Conservation (phyloP, 2,113 vertebrate genomes). For the Centropus bengalensis region DNA sequence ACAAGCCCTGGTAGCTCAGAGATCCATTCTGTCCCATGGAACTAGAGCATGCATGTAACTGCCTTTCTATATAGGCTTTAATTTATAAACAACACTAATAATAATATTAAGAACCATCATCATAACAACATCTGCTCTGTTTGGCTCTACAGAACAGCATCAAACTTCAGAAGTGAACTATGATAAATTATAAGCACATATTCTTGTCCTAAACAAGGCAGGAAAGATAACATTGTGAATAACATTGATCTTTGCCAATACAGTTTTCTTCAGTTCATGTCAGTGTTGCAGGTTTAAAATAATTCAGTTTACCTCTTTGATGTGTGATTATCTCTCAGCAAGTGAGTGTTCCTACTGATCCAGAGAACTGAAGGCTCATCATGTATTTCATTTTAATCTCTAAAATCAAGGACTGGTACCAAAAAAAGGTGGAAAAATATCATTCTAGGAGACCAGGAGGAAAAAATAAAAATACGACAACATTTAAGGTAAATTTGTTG, state of each 20-base stretch:
- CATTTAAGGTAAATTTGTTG: neutral
- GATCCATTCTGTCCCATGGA: neutral
- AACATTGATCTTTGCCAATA: neutral
- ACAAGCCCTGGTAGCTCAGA: neutral
- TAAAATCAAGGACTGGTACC: neutral
- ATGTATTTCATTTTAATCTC: neutral
- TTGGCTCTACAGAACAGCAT: neutral
- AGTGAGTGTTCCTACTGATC: neutral
- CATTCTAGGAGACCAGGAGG: neutral
- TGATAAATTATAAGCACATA: neutral
- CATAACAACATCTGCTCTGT: conserved; percentile 15
- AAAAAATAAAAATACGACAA: neutral
- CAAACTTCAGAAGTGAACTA: neutral
- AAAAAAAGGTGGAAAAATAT: neutral
- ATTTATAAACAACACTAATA: conserved; percentile 6
- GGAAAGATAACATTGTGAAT: neutral
- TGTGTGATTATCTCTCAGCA: neutral
- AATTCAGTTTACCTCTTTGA: neutral
- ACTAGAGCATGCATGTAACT: neutral
- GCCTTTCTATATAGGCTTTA: neutral
- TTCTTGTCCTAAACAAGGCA: neutral
- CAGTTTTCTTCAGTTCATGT: neutral
- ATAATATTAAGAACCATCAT: neutral
- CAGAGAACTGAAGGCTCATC: neutral
- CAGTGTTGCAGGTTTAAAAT: neutral